Evolutionary conservation across 1,140 invertebrate genomes (phyloP).

Genomic region (Sminthurinus signatus): DNA sequence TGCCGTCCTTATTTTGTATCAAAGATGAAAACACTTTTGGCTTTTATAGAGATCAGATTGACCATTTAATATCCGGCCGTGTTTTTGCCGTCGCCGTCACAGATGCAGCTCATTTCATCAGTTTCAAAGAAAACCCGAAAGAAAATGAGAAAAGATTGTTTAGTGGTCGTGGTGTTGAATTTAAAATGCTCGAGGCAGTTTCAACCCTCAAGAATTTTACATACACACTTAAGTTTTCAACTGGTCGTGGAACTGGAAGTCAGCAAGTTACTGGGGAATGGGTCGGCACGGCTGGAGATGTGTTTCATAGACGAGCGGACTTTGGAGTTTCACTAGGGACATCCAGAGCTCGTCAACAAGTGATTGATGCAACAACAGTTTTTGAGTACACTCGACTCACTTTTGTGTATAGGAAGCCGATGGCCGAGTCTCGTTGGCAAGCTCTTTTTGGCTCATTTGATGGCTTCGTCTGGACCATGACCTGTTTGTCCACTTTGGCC

Average conservation of each 20-base stretch:
- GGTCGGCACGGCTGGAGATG: constrained; percentile 2
- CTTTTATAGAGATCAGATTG: background rate
- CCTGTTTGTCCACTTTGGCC: background rate
- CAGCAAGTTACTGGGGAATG: background rate
- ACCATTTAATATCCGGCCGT: background rate
- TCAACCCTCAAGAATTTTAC: background rate
- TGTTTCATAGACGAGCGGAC: background rate
- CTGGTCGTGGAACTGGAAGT: background rate
- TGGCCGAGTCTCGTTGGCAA: background rate
- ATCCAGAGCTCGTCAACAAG: background rate
- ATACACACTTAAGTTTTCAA: background rate
- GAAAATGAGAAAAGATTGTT: too few species aligned
- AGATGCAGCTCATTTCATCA: background rate
- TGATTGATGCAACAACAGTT: background rate
- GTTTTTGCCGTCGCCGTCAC: background rate
- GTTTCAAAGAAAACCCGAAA: background rate
- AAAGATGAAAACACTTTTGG: background rate
- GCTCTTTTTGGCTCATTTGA: background rate
- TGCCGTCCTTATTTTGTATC: background rate
- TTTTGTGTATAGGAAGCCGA: background rate
- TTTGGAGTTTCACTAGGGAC: background rate
- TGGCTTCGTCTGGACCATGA: background rate
- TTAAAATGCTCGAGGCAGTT: background rate
- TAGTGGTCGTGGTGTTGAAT: constrained; percentile 3
- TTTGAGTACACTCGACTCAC: constrained; percentile 1